A percentile compares a stretch with the other conserved stretches of the same genome.
phyloP scores from a whole-genome alignment of 2,113 vertebrate species.

The Aplodontia rufa region DNA sequence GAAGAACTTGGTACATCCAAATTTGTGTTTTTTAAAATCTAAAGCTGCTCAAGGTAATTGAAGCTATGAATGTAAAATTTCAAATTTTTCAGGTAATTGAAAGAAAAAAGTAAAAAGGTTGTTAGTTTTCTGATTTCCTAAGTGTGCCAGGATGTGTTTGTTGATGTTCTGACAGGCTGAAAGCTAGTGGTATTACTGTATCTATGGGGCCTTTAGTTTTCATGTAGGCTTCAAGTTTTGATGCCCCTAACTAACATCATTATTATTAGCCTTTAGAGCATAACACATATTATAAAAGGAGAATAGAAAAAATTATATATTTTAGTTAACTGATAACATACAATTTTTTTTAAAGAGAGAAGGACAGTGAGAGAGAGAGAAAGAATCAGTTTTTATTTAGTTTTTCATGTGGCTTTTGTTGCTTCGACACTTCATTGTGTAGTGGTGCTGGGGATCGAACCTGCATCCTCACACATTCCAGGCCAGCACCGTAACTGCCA shows the following conservation, averaged over 20 bases:
- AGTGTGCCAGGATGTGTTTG: background rate
- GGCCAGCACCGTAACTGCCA: too few species aligned
- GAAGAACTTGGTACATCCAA: background rate
- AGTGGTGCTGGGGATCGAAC: too few species aligned
- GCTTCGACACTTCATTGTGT: too few species aligned
- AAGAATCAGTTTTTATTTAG: too few species aligned
- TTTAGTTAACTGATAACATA: background rate
- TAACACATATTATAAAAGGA: background rate
- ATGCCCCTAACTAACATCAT: background rate
- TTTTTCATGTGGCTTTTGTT: too few species aligned
- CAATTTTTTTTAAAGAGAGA: too few species aligned
- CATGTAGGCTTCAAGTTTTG: background rate
- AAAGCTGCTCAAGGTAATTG: background rate
- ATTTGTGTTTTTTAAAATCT: background rate
- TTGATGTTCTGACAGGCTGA: background rate
- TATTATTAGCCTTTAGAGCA: slow-evolving; percentile 1
- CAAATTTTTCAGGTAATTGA: background rate
- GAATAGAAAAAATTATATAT: background rate
- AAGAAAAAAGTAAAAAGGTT: background rate
- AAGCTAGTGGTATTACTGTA: background rate
- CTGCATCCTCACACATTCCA: too few species aligned
- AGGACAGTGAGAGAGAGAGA: too few species aligned
- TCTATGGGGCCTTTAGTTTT: background rate
- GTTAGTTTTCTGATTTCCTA: background rate
- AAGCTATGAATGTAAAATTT: background rate